Base-by-base conservation (phyloP, 2,113 vertebrate genomes). In the Clarias magur region DNA sequence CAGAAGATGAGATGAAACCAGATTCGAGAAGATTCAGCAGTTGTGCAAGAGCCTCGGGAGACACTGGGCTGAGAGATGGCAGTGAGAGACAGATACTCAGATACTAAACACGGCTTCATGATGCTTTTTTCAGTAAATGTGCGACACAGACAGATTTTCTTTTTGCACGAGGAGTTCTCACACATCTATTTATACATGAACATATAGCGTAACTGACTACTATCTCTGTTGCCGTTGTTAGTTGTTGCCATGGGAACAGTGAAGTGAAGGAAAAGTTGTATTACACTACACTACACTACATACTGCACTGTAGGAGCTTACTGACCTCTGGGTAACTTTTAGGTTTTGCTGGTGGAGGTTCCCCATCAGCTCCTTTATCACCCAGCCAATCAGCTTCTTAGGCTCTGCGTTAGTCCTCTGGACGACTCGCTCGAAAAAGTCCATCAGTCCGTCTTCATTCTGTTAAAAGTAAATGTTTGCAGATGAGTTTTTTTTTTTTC, bases 331-430 rank as follows among this genome's bases (percentile, higher is more conserved):
- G 86, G 95, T 94, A 88, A 97, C 95, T 25, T 93, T 93, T 78
- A 97, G 91, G 89, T 94, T 96, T 90, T 93, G 91, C 13, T 96
- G 94, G 89, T 96, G 98, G 91, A 99, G 93, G 84, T 96, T 95
- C 78, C 96, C 94, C 90, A 98, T 91, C 13, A 98, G 91, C 89
- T 95, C 94, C 0, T 97, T 97, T 17, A 97, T 95, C 92, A 99
- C 93, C 99, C 98, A 99, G 92, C 96, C 97, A 53, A 98, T 96
- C 92, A 97, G 97, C 89, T 96, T 98, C 92, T 95, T 96, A 2
- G 97, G 96, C 90, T 96, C 95, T 93, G 93, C 96, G 65, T 91
- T 95, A 34, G 97, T 97, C 85, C 91, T 91, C 91, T 94, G 95
- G 63, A 97, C 90, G 88, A 99, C 96, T 1, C 88, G 91, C 91